Evolutionary conservation across 2,113 vertebrate species (phyloP).

Genomic region (Asarcornis scutulata): DNA sequence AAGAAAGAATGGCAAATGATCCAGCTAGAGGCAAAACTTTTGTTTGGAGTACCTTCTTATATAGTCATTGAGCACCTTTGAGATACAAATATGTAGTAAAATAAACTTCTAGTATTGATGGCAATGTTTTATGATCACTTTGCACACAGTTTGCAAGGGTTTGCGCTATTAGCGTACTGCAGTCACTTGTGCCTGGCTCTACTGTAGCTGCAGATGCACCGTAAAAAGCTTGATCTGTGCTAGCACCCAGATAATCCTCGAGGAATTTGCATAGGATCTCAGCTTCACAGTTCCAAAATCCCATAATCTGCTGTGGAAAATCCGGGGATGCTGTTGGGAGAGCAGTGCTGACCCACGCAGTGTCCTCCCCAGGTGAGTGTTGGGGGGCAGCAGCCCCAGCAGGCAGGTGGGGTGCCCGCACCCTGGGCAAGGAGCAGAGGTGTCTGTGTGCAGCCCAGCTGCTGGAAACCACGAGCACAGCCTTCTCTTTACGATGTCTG

Average conservation of each 20-base stretch:
- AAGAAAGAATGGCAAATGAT: not conserved
- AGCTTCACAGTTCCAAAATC: not conserved
- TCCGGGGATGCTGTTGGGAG: not conserved
- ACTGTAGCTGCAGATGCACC: not conserved
- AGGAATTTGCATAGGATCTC: conserved; percentile 13
- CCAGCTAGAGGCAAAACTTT: not conserved
- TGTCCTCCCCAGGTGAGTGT: not conserved
- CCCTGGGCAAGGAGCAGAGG: not conserved
- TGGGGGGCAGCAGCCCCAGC: too few relatives aligned
- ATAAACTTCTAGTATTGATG: not conserved
- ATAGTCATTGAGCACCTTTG: not conserved
- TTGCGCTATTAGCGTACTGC: not conserved
- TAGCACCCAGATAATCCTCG: not conserved
- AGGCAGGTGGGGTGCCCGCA: not conserved
- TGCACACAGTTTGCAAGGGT: not conserved
- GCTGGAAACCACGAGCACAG: not conserved
- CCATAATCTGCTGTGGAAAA: not conserved
- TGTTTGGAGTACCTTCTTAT: not conserved
- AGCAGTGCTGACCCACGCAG: not conserved
- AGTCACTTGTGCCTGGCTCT: not conserved
- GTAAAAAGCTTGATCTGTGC: not conserved
- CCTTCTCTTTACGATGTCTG: not conserved
- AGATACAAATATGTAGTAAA: not conserved
- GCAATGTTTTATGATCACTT: not conserved
- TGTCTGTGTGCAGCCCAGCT: not conserved